Percentiles rank a stretch among this genome's conserved stretches.
These are phyloP conservation scores for Artemia franciscana DNA, from an alignment of 1,140 invertebrate genomes.

Conservation along the genomic window DNA sequence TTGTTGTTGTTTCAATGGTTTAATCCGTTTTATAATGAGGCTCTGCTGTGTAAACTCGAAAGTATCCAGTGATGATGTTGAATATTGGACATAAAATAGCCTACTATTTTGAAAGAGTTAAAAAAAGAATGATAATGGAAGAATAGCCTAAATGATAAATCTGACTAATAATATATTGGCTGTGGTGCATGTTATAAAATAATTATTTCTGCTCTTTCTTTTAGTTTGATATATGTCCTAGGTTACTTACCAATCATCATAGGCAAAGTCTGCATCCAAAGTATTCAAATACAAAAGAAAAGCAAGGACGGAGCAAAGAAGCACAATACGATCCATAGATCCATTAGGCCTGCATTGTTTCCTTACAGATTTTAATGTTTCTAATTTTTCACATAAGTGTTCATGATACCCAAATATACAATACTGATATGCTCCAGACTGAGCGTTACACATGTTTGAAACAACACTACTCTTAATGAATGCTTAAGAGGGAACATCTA, in stretches of 20 bases:
- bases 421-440: neutral
- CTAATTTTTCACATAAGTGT: neutral
- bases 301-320: slow-evolving; percentile 39
- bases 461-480: neutral
- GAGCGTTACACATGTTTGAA: neutral
- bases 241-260: slow-evolving; percentile 16
- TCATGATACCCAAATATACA: neutral
- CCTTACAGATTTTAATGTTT: neutral
- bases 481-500: neutral
- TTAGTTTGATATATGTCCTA: neutral
- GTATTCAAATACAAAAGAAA: slow-evolving; percentile 17
- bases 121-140: too few species aligned
- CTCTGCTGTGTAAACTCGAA: too few species aligned
- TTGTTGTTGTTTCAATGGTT: too few species aligned
- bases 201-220: too few species aligned
- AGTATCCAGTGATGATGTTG: too few species aligned
- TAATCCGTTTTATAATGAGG: too few species aligned
- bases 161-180: too few species aligned
- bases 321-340: slow-evolving; percentile 43
- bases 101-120: too few species aligned
- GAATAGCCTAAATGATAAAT: too few species aligned
- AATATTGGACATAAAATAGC: too few species aligned
- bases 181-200: too few species aligned
- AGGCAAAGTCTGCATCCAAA: slow-evolving; percentile 16
- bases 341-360: neutral